Percentiles rank a stretch among this genome's conserved stretches.
These are phyloP conservation scores for Sinocyclocheilus rhinocerous DNA, from an alignment of 2,113 vertebrate species.

Conservation along the genomic window DNA sequence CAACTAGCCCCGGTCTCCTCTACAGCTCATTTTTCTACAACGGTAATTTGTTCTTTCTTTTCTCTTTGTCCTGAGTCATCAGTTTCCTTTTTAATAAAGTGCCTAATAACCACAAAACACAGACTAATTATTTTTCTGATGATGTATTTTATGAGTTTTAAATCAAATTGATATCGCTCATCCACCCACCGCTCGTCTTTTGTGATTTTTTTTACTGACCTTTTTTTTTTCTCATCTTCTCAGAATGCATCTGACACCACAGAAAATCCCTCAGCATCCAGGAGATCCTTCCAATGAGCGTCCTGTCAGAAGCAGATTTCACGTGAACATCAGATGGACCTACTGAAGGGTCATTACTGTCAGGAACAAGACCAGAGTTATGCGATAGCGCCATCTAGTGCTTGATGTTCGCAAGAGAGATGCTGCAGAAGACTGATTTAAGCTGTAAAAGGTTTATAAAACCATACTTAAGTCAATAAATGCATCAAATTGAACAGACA, in stretches of 20 bases:
- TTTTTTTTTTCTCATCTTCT: neutral
- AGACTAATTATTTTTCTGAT: neutral
- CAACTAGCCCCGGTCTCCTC: neutral
- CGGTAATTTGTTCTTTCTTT: neutral
- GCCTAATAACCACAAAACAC: neutral
- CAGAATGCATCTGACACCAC: neutral
- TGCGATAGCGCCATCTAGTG: slow-evolving; percentile 47
- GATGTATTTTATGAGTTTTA: slow-evolving; percentile 1
- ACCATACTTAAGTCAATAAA: neutral
- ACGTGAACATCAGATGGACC: neutral
- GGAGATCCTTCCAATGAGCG: neutral
- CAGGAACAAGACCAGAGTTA: too few relatives aligned
- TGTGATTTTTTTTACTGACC: neutral
- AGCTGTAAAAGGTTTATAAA: neutral
- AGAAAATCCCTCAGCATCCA: neutral
- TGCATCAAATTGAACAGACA: neutral
- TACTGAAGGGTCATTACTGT: neutral
- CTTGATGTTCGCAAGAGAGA: neutral
- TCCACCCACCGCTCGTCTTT: neutral
- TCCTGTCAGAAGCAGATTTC: neutral
- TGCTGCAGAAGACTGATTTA: neutral
- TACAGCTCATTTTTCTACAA: neutral
- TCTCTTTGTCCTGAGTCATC: neutral
- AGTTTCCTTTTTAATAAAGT: neutral
- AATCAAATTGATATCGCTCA: neutral